A percentile compares a stretch with the other conserved stretches of the same genome.
Evolutionary conservation across 2,888 invertebrate genomes (phyloP).

Genomic region (Phyllotreta striolata): DNA sequence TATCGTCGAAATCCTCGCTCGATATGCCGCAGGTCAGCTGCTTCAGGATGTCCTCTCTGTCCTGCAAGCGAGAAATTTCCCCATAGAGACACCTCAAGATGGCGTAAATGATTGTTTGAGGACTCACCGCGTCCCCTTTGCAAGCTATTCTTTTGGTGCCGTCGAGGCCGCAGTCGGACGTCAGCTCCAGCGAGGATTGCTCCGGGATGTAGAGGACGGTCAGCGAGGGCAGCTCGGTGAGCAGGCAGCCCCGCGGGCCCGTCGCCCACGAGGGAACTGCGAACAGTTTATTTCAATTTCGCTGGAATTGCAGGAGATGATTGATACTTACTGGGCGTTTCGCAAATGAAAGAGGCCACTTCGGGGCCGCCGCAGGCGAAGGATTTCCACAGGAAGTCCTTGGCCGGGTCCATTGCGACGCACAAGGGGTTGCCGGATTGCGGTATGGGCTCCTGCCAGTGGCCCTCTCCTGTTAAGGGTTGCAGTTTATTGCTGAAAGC

Average conservation of each 20-base stretch:
- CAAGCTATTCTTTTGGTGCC: constrained; percentile 77
- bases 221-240: constrained; percentile 75
- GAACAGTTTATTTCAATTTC: constrained; percentile 39
- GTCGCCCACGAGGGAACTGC: constrained; percentile 81
- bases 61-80: constrained; percentile 57
- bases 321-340: constrained; percentile 72
- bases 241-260: constrained; percentile 72
- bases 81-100: background rate
- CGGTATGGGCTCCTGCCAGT: constrained; percentile 76
- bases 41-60: constrained; percentile 68
- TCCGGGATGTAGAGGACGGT: constrained; percentile 80
- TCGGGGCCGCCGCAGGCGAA: constrained; percentile 79
- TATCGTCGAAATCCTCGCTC: constrained; percentile 53
- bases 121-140: constrained; percentile 75
- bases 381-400: constrained; percentile 81
- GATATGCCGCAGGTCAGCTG: constrained; percentile 67
- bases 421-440: constrained; percentile 69
- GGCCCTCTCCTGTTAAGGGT: constrained; percentile 70
- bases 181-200: constrained; percentile 77
- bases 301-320: background rate
- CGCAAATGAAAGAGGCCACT: constrained; percentile 81
- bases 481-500: constrained; percentile 66
- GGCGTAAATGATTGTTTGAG: background rate
- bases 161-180: constrained; percentile 78
- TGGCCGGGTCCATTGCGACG: constrained; percentile 77